Conservation (phyloP, 2,888 invertebrate genomes). For the Caprella mutica region DNA sequence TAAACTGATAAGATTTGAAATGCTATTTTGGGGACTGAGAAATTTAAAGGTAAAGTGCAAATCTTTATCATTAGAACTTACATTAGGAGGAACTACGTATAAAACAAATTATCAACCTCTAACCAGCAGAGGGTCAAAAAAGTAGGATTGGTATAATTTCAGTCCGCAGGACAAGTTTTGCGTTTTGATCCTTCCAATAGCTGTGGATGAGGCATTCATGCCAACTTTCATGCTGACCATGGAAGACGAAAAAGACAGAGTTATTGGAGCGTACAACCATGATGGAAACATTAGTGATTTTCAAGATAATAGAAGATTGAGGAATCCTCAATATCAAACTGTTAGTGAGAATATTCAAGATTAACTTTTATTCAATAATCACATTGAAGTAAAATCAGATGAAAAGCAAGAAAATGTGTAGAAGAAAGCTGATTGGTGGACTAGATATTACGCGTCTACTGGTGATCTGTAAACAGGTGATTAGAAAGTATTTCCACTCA, state of each 20-base stretch:
- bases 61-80: not conserved
- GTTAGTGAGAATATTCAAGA: no score
- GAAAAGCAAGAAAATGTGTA: no score
- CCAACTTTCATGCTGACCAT: not conserved
- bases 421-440: slow-evolving; percentile 3
- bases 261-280: not conserved
- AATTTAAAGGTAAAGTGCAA: not conserved
- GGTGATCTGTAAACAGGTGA: not conserved
- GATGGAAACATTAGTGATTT: not conserved
- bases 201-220: not conserved
- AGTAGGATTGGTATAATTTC: slow-evolving; percentile 1
- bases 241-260: slow-evolving; percentile 3
- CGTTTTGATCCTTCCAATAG: not conserved
- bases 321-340: no score
- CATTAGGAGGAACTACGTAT: not conserved
- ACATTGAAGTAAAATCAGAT: no score
- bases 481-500: not conserved
- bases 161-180: not conserved
- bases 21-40: slow-evolving; percentile 1
- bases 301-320: not conserved
- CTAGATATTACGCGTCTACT: not conserved
- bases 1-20: not conserved
- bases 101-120: not conserved
- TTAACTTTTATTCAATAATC: no score
- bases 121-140: not conserved